phyloP scores from a whole-genome alignment of 2,888 invertebrate genomes.

The Acleris sparsana region DNA sequence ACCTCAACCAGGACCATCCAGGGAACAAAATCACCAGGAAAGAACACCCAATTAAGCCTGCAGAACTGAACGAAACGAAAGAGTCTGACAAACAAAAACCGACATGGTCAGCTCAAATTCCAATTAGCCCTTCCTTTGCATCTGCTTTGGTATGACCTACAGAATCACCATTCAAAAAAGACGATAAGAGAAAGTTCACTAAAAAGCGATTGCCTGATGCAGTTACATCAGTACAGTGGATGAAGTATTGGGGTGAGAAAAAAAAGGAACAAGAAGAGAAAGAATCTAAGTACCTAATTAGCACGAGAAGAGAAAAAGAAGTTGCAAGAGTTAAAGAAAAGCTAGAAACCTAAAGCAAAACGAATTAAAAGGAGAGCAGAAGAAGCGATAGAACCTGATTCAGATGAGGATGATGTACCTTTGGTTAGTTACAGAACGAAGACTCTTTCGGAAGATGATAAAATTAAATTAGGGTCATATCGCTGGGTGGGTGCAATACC shows the following conservation, averaged over 20 bases:
- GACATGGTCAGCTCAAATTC: neutral
- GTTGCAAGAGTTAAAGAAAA: too few species aligned
- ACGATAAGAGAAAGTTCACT: neutral
- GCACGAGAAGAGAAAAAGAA: neutral
- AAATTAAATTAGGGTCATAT: conserved; percentile 1
- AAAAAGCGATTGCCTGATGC: conserved; percentile 5
- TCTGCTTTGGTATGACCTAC: neutral
- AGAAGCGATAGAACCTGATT: too few species aligned
- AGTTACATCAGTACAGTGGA: neutral
- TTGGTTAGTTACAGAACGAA: too few species aligned
- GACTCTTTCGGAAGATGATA: too few species aligned
- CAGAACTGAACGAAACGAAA: neutral
- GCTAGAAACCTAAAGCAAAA: too few species aligned
- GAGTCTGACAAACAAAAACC: neutral
- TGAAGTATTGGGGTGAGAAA: neutral
- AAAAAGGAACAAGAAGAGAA: conserved; percentile 1
- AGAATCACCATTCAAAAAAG: neutral
- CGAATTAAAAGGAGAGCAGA: too few species aligned
- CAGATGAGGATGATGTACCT: too few species aligned
- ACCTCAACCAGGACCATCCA: conserved; percentile 1
- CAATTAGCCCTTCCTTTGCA: neutral
- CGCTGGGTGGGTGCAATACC: too few species aligned
- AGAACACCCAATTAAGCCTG: neutral
- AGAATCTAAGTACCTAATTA: neutral
- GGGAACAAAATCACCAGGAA: neutral